Conservation (phyloP, 1,140 invertebrate genomes). For the Drosophila auraria region DNA sequence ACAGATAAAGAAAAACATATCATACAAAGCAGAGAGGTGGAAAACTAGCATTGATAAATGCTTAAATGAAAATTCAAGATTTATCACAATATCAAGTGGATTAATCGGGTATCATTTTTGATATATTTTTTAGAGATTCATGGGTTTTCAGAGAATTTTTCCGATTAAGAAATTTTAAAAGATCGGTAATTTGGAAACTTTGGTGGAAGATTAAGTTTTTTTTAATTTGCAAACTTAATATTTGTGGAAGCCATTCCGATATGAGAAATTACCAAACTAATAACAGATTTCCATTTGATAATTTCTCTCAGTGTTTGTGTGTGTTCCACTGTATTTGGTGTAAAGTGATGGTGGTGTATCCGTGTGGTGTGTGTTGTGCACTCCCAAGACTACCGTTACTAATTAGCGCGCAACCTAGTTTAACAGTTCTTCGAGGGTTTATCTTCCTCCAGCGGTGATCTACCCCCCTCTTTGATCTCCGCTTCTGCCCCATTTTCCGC, state of each 20-base stretch:
- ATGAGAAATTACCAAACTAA: not conserved
- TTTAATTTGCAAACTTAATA: not conserved
- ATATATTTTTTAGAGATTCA: not conserved
- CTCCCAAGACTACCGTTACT: slow-evolving; percentile 74
- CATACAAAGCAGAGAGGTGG: too few species aligned
- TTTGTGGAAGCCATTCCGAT: slow-evolving; percentile 4
- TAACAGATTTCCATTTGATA: not conserved
- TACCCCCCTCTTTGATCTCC: slow-evolving; percentile 21
- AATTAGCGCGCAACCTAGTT: slow-evolving; percentile 80
- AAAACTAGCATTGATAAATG: not conserved
- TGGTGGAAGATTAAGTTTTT: too few species aligned
- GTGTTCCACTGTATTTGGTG: slow-evolving; percentile 15
- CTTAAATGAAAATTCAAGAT: not conserved
- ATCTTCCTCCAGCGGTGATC: slow-evolving; percentile 44
- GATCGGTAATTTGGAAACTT: too few species aligned
- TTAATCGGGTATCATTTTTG: not conserved
- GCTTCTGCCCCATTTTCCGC: not conserved
- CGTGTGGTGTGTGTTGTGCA: slow-evolving; percentile 54
- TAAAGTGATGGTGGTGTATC: slow-evolving; percentile 52
- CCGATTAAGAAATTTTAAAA: not conserved
- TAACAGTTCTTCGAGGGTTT: slow-evolving; percentile 75
- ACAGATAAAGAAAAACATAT: slow-evolving; percentile 6
- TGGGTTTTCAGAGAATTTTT: not conserved
- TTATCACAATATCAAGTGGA: not conserved
- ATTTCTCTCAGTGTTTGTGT: slow-evolving; percentile 32